phyloP scores from a whole-genome alignment of 2,113 vertebrate species.

The Grammomys surdaster region DNA sequence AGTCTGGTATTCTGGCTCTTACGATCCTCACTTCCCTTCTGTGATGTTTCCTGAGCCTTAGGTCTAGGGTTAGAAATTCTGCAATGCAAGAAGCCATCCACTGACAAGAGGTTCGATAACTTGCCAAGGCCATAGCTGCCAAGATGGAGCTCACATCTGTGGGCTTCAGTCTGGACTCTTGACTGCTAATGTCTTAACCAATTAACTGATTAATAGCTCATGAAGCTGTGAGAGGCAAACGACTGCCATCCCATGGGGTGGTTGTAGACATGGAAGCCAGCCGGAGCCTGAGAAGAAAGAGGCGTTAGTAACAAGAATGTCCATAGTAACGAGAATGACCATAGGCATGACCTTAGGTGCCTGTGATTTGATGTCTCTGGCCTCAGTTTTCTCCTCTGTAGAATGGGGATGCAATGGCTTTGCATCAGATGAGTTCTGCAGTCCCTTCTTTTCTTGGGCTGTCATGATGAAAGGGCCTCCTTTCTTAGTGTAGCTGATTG shows the following conservation, averaged over 20 bases:
- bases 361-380: not conserved
- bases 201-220: not conserved
- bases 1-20: not conserved
- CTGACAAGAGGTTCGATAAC: not conserved
- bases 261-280: not conserved
- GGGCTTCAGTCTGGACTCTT: not conserved
- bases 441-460: not conserved
- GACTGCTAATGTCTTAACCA: not conserved
- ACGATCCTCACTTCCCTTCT: not conserved
- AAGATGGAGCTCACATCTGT: not conserved
- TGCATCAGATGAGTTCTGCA: not conserved
- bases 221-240: not conserved
- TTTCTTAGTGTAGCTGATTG: not conserved
- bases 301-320: too few species aligned
- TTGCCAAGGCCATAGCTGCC: not conserved
- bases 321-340: too few species aligned
- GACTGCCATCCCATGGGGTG: too few species aligned
- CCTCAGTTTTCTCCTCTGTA: not conserved
- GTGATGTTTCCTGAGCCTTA: not conserved
- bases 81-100: too few species aligned
- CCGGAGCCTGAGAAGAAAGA: not conserved
- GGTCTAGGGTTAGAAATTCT: not conserved
- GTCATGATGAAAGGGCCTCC: not conserved
- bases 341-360: too few species aligned
- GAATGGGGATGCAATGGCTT: not conserved